phyloP scores from a whole-genome alignment of 2,797 vertebrate genomes.

The Agapornis canus region DNA sequence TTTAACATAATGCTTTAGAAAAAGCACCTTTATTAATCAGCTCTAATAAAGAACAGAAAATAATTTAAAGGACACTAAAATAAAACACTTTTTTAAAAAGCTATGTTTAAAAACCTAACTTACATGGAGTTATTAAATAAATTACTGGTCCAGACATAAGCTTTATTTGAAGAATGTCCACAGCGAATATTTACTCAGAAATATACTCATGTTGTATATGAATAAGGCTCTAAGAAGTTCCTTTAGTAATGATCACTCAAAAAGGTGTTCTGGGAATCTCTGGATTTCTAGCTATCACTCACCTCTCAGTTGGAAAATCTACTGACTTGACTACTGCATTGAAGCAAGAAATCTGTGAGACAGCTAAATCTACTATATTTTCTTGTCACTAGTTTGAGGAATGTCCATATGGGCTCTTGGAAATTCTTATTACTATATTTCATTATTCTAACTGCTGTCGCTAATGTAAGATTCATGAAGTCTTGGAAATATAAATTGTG shows the following conservation, averaged over 20 bases:
- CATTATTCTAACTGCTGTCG: background rate
- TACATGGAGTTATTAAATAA: background rate
- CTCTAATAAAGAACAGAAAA: background rate
- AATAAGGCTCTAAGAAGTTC: background rate
- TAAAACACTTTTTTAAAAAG: background rate
- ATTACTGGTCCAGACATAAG: background rate
- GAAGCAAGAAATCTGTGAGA: background rate
- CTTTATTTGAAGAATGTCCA: background rate
- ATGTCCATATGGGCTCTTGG: background rate
- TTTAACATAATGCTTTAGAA: background rate
- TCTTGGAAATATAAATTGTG: background rate
- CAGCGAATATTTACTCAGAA: background rate
- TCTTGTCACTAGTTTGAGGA: background rate
- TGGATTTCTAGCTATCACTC: background rate
- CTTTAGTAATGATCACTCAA: background rate
- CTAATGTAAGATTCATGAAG: background rate
- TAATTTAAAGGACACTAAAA: background rate
- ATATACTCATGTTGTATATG: background rate
- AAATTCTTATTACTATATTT: background rate
- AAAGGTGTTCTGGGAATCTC: background rate
- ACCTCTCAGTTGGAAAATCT: background rate
- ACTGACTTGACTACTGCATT: background rate
- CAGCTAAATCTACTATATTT: background rate
- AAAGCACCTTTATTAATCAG: background rate
- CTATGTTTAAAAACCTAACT: background rate